These are phyloP conservation scores for Myiotriccus ornatus DNA, from an alignment of 2,797 vertebrate species.

Conservation along the genomic window DNA sequence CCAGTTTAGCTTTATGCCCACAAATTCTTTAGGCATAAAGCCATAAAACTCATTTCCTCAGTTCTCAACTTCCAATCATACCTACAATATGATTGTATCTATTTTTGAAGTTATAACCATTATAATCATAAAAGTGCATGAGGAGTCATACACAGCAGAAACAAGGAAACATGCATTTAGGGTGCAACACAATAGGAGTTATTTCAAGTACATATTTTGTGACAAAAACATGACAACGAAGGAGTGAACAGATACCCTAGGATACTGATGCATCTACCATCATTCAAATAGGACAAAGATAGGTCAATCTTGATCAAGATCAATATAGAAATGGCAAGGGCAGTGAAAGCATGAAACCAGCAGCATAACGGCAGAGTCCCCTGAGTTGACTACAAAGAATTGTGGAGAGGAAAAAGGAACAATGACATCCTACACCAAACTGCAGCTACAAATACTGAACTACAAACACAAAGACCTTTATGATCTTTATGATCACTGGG, in stretches of 20 bases:
- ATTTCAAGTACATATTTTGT: neutral
- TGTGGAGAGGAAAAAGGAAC: neutral
- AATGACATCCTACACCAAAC: neutral
- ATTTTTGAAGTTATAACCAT: neutral
- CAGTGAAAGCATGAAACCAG: rapidly evolving
- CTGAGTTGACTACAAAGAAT: neutral
- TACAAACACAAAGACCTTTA: neutral
- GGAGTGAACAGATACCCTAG: neutral
- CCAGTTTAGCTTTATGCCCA: neutral
- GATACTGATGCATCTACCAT: neutral
- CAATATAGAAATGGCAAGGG: neutral
- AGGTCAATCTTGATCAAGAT: neutral
- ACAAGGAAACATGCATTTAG: neutral
- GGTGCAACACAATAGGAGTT: neutral
- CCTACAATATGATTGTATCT: neutral
- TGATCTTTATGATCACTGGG: neutral
- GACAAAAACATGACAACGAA: neutral
- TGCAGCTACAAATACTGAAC: neutral
- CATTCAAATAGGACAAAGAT: neutral
- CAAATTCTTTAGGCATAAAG: neutral
- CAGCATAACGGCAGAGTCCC: neutral
- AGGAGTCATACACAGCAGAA: neutral
- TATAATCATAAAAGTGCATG: neutral
- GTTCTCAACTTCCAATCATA: neutral
- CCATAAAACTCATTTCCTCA: neutral